These are phyloP conservation scores for Hassar affinis DNA, from an alignment of 2,113 vertebrate species.

Conservation along the genomic window DNA sequence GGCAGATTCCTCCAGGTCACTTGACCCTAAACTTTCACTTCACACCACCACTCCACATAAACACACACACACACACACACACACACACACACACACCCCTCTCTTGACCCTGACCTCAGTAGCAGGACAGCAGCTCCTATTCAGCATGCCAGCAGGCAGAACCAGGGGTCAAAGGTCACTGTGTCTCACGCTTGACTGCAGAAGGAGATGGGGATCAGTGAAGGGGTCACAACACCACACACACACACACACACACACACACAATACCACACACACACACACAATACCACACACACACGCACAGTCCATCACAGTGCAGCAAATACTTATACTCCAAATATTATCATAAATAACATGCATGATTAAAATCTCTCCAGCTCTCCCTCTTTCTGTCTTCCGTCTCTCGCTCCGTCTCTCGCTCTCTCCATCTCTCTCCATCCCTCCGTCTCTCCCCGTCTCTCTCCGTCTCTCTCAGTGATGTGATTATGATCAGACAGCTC, in stretches of 20 bases:
- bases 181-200: constrained; percentile 15
- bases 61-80: constrained; percentile 13
- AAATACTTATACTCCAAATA: not conserved
- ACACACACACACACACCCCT: too few relatives aligned
- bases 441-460: too few relatives aligned
- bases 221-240: constrained; percentile 1
- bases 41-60: not conserved
- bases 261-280: not conserved
- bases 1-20: not conserved
- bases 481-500: constrained; percentile 73
- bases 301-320: not conserved
- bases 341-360: not conserved
- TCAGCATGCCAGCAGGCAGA: constrained; percentile 24
- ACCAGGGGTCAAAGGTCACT: constrained; percentile 15
- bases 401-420: constrained; percentile 40
- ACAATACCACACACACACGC: constrained; percentile 10
- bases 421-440: too few relatives aligned
- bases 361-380: not conserved
- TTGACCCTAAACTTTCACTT: not conserved
- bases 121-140: constrained; percentile 6
- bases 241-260: not conserved
- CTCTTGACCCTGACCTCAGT: constrained; percentile 27
- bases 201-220: constrained; percentile 18
- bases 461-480: constrained; percentile 63
- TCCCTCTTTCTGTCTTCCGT: not conserved